These are phyloP conservation scores for Pogonomyrmex barbatus DNA, from an alignment of 1,140 invertebrate species.

Conservation along the genomic window DNA sequence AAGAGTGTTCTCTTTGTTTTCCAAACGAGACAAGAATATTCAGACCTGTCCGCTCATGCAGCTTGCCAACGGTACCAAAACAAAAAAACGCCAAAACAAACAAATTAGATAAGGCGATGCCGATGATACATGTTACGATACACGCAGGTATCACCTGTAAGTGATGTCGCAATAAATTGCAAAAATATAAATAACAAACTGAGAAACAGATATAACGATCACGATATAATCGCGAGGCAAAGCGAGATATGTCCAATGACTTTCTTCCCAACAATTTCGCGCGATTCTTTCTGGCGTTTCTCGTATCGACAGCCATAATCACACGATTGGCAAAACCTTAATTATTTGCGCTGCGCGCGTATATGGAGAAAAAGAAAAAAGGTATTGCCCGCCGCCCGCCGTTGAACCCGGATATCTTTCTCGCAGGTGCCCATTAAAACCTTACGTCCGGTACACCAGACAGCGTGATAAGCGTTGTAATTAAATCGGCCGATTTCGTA, in stretches of 20 bases:
- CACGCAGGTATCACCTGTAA: neutral
- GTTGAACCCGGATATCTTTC: constrained; percentile 59
- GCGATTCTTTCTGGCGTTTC: constrained; percentile 34
- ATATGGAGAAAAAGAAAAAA: constrained; percentile 40
- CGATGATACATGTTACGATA: constrained; percentile 23
- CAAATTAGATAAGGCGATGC: constrained; percentile 27
- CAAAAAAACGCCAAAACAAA: too few species aligned
- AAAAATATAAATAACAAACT: neutral
- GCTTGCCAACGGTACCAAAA: too few species aligned
- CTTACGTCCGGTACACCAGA: constrained; percentile 36
- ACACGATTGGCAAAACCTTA: constrained; percentile 57
- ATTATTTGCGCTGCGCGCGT: constrained; percentile 59
- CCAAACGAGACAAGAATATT: too few species aligned
- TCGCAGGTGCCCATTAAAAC: constrained; percentile 53
- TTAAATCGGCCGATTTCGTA: constrained; percentile 63
- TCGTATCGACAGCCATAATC: constrained; percentile 65
- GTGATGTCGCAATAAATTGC: constrained; percentile 31
- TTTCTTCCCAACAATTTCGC: constrained; percentile 33
- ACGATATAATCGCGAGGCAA: neutral
- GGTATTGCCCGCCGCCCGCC: constrained; percentile 21
- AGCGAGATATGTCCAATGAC: neutral
- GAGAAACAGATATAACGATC: constrained; percentile 26
- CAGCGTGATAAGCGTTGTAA: constrained; percentile 57
- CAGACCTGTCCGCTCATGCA: too few species aligned
- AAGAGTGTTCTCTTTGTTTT: too few species aligned